A percentile compares a stretch with the other conserved stretches of the same genome.
Conservation (phyloP, 2,797 vertebrate species). For the Triplophysa yarkandensis region DNA sequence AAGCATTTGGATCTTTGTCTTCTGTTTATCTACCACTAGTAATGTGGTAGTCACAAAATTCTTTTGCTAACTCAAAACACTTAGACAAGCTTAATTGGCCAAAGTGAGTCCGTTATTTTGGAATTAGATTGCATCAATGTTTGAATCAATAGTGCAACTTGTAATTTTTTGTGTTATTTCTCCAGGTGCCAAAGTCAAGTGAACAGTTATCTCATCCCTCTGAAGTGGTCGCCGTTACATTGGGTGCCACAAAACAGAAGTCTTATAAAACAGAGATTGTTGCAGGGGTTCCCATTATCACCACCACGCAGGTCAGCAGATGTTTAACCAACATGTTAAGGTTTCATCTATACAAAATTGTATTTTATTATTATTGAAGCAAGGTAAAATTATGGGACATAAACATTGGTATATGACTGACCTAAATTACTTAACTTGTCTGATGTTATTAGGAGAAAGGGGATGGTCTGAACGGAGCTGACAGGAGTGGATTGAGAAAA, state of each 20-base stretch:
- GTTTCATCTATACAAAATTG: too few species aligned
- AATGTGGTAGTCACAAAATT: not conserved
- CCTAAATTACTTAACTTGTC: not conserved
- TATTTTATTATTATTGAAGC: too few species aligned
- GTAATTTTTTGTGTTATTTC: not conserved
- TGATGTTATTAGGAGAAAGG: constrained; percentile 74
- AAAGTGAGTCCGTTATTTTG: not conserved
- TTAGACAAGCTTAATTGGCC: not conserved
- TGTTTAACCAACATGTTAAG: not conserved
- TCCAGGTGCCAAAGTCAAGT: constrained; percentile 89
- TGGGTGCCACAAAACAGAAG: constrained; percentile 84
- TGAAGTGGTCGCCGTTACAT: constrained; percentile 79
- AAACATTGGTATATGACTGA: too few species aligned
- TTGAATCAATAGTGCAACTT: too few species aligned
- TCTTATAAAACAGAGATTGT: constrained; percentile 96
- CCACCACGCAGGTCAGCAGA: constrained; percentile 85
- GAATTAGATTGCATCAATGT: too few species aligned
- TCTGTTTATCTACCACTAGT: not conserved
- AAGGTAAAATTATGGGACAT: too few species aligned
- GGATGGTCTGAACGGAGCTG: constrained; percentile 78
- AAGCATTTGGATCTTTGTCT: not conserved
- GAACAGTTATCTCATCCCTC: constrained; percentile 69
- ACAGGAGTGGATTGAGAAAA: constrained; percentile 80
- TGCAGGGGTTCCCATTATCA: constrained; percentile 92
- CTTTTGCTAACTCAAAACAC: not conserved